Percentiles rank a stretch among this genome's conserved stretches.
Conservation (phyloP, 2,888 invertebrate species). For the Malachius bipustulatus region DNA sequence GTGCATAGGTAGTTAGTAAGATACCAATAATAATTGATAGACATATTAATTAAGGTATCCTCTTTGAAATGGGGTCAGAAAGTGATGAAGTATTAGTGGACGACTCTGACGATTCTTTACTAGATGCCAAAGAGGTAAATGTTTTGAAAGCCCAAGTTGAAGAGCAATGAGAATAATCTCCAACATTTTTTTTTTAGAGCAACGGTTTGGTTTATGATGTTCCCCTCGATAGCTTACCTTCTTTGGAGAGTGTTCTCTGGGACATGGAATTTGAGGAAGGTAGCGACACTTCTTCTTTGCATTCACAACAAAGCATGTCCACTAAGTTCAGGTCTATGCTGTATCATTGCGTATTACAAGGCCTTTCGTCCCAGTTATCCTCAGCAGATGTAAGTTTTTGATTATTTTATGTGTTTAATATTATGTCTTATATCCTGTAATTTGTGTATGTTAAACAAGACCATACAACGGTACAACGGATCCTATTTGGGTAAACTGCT, state of each 20-base stretch:
- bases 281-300: conserved; percentile 43
- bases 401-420: no score
- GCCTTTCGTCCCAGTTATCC: conserved; percentile 75
- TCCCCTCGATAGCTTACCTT: conserved; percentile 60
- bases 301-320: conserved; percentile 40
- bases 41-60: no score
- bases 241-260: conserved; percentile 70
- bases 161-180: conserved; percentile 9
- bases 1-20: not conserved
- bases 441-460: no score
- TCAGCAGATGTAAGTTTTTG: conserved; percentile 76
- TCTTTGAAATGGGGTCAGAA: conserved; percentile 30
- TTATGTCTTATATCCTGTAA: no score
- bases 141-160: no score
- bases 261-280: conserved; percentile 57
- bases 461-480: no score
- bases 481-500: no score
- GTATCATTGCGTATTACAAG: conserved; percentile 70
- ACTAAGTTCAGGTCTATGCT: conserved; percentile 52
- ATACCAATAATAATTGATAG: not conserved
- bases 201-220: conserved; percentile 74
- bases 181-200: conserved; percentile 42
- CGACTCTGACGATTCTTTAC: conserved; percentile 34
- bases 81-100: conserved; percentile 31
- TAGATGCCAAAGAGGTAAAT: conserved; percentile 35